Percentiles rank a stretch among this genome's conserved stretches.
These are phyloP conservation scores for Diachasma alloeum DNA, from an alignment of 1,140 invertebrate species.

Conservation along the genomic window DNA sequence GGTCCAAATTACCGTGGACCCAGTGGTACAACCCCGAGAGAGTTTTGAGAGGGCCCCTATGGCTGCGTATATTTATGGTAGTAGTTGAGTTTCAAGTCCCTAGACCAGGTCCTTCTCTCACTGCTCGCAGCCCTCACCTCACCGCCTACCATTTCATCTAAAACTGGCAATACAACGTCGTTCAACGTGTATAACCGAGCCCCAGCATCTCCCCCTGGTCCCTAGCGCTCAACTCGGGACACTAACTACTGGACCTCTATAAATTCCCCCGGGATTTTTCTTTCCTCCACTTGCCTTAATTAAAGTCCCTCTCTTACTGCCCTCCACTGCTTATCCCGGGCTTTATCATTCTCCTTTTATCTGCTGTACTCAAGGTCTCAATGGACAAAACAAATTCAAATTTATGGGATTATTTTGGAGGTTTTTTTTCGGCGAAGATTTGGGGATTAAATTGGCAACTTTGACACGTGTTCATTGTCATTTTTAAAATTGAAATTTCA, in stretches of 20 bases:
- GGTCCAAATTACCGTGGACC: slow-evolving; percentile 49
- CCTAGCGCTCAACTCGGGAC: background rate
- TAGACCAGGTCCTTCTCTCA: background rate
- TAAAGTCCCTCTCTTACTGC: slow-evolving; percentile 52
- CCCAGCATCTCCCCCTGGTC: slow-evolving; percentile 31
- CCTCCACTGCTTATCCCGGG: slow-evolving; percentile 26
- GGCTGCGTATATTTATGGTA: background rate
- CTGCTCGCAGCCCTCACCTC: slow-evolving; percentile 24
- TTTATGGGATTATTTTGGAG: background rate
- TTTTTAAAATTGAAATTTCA: no score
- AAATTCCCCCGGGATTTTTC: slow-evolving; percentile 63
- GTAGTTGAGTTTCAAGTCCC: background rate
- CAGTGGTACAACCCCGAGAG: background rate
- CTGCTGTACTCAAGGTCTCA: background rate
- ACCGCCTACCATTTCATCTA: slow-evolving; percentile 39
- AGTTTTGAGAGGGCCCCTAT: slow-evolving; percentile 8
- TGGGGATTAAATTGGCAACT: no score
- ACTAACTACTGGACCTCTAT: slow-evolving; percentile 50
- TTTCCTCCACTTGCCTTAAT: slow-evolving; percentile 63
- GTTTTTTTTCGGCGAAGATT: no score
- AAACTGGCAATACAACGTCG: slow-evolving; percentile 13
- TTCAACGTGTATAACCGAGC: slow-evolving; percentile 17
- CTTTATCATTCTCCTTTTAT: background rate
- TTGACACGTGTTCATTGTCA: no score
- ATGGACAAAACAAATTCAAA: background rate